Evolutionary conservation across 64 coral and sea anemone genomes (phyloP), one percentile per base, ranked within the genome.

Genomic region (Exaiptasia diaphana): DNA sequence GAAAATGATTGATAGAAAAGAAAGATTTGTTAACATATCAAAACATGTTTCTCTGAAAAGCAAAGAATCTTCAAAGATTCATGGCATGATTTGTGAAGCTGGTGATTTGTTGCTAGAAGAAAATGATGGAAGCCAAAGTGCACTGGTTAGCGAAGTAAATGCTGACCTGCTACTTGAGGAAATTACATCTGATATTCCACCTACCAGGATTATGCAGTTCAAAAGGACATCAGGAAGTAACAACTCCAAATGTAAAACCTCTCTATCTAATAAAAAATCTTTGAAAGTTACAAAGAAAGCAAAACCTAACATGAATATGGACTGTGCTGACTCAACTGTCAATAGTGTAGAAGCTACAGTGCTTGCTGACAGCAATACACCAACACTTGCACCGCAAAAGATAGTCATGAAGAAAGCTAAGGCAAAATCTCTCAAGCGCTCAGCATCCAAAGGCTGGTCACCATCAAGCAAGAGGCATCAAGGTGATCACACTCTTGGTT

Each of bases 371-470:
- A 27, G 26, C 10, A 43, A 18, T 73, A 25, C 4, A 5, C 44
- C 44, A n/a, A 10, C 44, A 48, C 40, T 45, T 11, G 69, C 44
- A 13, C 69, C 44, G 23, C 27, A 37, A 2, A 49, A 73, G 69
- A 73, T 45, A 29, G 44, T 49, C 7, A 17, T 73, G 5, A 73
- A 46, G 20, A 67, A 67, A 0, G 3, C 15, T 34, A 31, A 4
- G 27, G 25, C 63, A 18, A 73, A 24, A 28, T 73, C 64, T 0
- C 32, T 68, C 68, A 86, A 86, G 59, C 33, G 82, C 5, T 11
- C 52, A 62, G 70, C 82, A 39, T 21, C 82, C 22, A 86, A 75
- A 73, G 82, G 82, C 44, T 26, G 26, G 21, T 83, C 70, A 44
- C 82, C 82, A 14, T 32, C 45, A 22, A 28, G 74, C 27, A 85